These are phyloP conservation scores for Atta colombica DNA, from an alignment of 1,140 invertebrate genomes.

Conservation along the genomic window DNA sequence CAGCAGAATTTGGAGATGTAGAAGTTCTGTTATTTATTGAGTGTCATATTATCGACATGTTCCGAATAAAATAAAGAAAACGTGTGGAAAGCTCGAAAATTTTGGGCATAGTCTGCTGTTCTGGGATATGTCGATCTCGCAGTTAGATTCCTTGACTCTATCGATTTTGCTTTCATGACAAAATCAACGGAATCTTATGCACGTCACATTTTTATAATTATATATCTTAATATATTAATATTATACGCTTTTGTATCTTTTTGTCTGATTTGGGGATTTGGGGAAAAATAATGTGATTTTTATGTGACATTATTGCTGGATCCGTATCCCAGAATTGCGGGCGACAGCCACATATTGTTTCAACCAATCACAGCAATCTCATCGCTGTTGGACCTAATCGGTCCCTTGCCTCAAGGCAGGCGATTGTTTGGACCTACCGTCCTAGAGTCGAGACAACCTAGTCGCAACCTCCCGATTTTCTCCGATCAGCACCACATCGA, in stretches of 20 bases:
- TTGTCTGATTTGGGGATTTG: not conserved
- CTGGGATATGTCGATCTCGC: constrained; percentile 73
- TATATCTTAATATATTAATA: not conserved
- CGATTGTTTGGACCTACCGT: constrained; percentile 88
- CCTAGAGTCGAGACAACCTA: constrained; percentile 76
- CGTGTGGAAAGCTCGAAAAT: constrained; percentile 83
- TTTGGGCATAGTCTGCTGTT: constrained; percentile 81
- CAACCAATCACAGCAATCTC: constrained; percentile 87
- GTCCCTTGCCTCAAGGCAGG: constrained; percentile 86
- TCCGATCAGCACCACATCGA: not conserved
- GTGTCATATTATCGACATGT: constrained; percentile 85
- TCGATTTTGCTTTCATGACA: not conserved
- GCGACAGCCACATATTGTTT: constrained; percentile 86
- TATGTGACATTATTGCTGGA: not conserved
- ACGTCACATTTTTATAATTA: constrained; percentile 17
- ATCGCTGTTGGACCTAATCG: constrained; percentile 86
- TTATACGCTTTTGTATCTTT: not conserved
- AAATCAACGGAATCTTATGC: not conserved
- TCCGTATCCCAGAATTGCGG: constrained; percentile 78
- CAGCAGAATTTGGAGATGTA: constrained; percentile 84
- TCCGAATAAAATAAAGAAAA: constrained; percentile 80
- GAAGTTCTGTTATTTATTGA: constrained; percentile 86
- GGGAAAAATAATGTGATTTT: not conserved
- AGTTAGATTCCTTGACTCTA: not conserved
- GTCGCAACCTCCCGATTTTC: constrained; percentile 60